Conservation (phyloP, 2,888 invertebrate genomes). For the Pedicia rivosa region DNA sequence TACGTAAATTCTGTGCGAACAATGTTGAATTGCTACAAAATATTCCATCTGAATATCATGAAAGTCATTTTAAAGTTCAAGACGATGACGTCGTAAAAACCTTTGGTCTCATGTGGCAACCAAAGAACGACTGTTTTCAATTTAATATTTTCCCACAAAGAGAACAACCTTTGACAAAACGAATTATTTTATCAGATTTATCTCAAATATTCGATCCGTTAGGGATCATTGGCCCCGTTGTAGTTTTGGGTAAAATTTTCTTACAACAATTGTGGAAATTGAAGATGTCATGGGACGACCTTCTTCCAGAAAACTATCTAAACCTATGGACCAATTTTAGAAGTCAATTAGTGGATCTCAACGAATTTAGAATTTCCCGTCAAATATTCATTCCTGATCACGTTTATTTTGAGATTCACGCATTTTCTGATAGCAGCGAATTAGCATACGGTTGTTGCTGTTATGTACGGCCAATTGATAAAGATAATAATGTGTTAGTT, state of each 20-base stretch:
- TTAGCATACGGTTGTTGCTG: slow-evolving; percentile 12
- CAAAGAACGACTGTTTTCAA: no score
- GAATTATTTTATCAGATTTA: slow-evolving; percentile 12
- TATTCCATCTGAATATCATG: no score
- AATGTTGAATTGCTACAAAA: no score
- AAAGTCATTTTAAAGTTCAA: no score
- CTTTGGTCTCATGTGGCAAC: no score
- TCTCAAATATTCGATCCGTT: slow-evolving; percentile 15
- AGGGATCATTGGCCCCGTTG: slow-evolving; percentile 11
- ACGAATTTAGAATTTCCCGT: slow-evolving; percentile 5
- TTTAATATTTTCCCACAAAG: no score
- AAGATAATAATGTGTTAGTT: slow-evolving; percentile 7
- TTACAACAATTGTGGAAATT: slow-evolving; percentile 14
- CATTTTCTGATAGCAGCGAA: slow-evolving; percentile 14
- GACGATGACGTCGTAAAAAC: no score
- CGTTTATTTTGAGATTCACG: slow-evolving; percentile 11
- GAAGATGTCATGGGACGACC: slow-evolving; percentile 14
- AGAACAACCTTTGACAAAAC: no score
- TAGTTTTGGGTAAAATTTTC: slow-evolving; percentile 13
- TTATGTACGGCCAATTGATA: slow-evolving; percentile 11
- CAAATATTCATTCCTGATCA: not conserved
- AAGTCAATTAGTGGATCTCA: not conserved
- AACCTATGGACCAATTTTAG: slow-evolving; percentile 8
- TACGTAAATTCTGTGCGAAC: no score
- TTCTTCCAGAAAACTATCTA: slow-evolving; percentile 10